Conservation (phyloP, 2,797 vertebrate genomes). For the Chloroceryle inda region DNA sequence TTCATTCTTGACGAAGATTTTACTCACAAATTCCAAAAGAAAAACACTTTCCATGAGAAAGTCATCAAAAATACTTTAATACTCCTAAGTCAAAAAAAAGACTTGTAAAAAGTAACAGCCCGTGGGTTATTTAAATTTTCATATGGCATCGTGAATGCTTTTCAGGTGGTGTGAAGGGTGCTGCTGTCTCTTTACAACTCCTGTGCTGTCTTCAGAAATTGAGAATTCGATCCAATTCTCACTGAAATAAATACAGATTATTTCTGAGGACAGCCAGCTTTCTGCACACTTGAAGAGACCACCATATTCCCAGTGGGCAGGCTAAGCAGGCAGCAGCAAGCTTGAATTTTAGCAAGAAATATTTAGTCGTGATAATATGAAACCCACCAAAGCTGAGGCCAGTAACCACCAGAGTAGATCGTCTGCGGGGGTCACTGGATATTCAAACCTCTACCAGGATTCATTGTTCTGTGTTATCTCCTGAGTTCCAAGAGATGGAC, state of each 20-base stretch:
- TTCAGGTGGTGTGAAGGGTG: background rate
- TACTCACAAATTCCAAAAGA: background rate
- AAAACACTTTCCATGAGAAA: background rate
- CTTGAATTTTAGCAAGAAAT: background rate
- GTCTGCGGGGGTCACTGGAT: background rate
- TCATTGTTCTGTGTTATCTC: background rate
- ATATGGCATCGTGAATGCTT: background rate
- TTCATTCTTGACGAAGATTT: background rate
- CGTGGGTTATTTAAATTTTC: background rate
- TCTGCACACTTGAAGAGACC: background rate
- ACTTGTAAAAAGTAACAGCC: background rate
- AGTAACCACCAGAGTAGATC: background rate
- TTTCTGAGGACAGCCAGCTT: background rate
- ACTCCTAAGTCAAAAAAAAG: background rate
- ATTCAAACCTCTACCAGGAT: background rate
- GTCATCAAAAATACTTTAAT: background rate
- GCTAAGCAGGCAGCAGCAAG: background rate
- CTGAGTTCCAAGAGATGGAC: background rate
- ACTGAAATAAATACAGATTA: background rate
- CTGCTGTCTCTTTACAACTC: background rate
- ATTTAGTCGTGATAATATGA: background rate
- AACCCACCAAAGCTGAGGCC: background rate
- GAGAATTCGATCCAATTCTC: background rate
- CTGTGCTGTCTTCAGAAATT: background rate
- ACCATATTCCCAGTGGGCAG: background rate